Evolutionary conservation across 30 jellyfish, hydroid and myxozoan species (phyloP), one percentile per base, ranked within the genome.

Genomic region (Aurelia coerulea): DNA sequence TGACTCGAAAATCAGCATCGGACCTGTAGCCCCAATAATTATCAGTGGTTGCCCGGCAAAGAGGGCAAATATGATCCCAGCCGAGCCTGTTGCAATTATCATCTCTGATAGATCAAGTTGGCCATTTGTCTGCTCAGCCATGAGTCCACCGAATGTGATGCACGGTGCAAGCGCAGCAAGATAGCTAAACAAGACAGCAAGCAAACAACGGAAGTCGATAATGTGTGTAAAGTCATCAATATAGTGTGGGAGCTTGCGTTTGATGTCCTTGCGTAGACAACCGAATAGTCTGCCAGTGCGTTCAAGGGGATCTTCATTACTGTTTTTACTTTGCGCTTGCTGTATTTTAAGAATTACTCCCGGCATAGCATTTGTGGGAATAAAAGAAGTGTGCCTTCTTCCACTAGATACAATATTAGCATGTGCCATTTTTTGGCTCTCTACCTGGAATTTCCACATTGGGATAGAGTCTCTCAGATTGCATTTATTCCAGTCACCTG

Each of bases 1-100:
- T 39, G 92, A 78, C 59, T 92, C 98, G 86, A 92, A 73, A 10
- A 92, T 90, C 65, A 86, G 52, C 88, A 92, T 66, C 15, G 98
- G 98, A 34, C 98, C 98, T 14, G 98, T 86, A 10, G 98, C 93
- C 1, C 98, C 98, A 18, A 92, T 84, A 6, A 92, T 87, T 17
- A 92, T 74, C 80, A 92, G 65, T 19, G 98, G 98, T 76, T 92
- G 98, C 4, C 98, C 98, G 18, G 98, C 90, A 14, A 92, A 74
- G 10, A 79, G 59, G 31, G 97, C 91, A 66, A 85, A 92, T 7
- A 86, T 37, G 16, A 92, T 71, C 37, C 98, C 98, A 54, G 97
- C 68, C 4, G 77, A 60, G 14, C 96, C 91, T 5, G 97, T 75
- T 11, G 98, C 91, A 10, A 75, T 10, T 5, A 92, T 86, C 98